Evolutionary conservation across 2,888 invertebrate species (phyloP), one percentile per base, ranked within the genome.

Genomic region (Toxonevra muliebris): DNA sequence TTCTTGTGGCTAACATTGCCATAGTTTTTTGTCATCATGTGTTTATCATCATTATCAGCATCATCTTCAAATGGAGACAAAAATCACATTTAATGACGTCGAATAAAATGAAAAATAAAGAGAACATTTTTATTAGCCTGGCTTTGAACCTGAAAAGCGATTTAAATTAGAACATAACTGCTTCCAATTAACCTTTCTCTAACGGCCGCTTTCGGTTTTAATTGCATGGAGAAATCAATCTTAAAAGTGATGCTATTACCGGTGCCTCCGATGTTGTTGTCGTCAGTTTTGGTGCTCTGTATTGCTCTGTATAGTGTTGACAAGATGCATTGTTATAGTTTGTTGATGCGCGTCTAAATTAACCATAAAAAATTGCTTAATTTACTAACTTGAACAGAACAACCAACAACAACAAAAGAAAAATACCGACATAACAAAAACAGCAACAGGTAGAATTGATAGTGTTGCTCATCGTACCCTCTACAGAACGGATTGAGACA

Each of bases 311-410:
- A 4, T 73, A 74, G 71, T 72, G 79, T 77, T 76, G 79, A 79
- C 80, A 80, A 74, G 66, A 71, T 57, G 45, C 63, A 15, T 48
- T 48, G 48, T n/a, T 15, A 48, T 8, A n/a, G 10, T 53, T 53
- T 53, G 55, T 40, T 55, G 19, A 20, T 40, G 55, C 55, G 66
- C 61, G 50, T 66, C 66, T 57, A 81, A 82, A 81, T 79, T 75
- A 76, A 77, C 82, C 79, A 82, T 82, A 77, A 82, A 82, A 81
- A 81, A 81, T 79, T 76, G 76, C 76, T 78, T 80, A 73, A 82
- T 79, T 78, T 77, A 75, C 71, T 71, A 75, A 74, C 52, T 45
- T 45, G 11, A 69, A 65, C 68, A 61, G 57, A 66, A 63, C 66
- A 64, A 66, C n/a, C 50, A 58, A 30, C 61, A 45, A 45, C 71